Conservation (phyloP, 2,113 vertebrate genomes). For the Microtus ochrogaster region DNA sequence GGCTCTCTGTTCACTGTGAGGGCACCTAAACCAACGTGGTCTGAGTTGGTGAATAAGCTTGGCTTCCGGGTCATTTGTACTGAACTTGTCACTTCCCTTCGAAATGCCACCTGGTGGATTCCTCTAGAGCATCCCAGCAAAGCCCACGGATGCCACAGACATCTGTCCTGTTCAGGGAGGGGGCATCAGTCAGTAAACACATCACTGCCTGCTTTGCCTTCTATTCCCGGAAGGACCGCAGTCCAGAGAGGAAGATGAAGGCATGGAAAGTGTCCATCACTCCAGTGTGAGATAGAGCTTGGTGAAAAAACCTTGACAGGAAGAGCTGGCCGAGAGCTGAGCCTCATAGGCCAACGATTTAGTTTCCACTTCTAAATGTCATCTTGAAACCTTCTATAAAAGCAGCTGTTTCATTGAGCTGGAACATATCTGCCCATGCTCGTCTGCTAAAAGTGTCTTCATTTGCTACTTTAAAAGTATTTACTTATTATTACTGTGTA, state of each 20-base stretch:
- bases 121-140: background rate
- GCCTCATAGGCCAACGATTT: background rate
- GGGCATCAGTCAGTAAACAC: background rate
- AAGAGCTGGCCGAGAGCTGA: background rate
- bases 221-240: background rate
- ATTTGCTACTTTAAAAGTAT: background rate
- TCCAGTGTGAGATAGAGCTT: background rate
- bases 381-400: background rate
- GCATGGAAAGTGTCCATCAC: background rate
- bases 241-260: background rate
- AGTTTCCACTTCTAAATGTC: background rate
- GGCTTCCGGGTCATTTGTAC: background rate
- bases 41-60: background rate
- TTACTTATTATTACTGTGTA: background rate
- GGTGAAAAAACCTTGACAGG: background rate
- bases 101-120: background rate
- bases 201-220: background rate
- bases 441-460: background rate
- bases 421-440: background rate
- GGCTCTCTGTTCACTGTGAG: background rate
- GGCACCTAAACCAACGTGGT: background rate
- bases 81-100: background rate
- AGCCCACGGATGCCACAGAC: background rate
- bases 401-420: background rate
- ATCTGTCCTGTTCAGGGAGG: background rate